Percentiles rank a stretch among this genome's conserved stretches.
Evolutionary conservation across 2,797 vertebrate genomes (phyloP).

Genomic region (Coregonus sp.): DNA sequence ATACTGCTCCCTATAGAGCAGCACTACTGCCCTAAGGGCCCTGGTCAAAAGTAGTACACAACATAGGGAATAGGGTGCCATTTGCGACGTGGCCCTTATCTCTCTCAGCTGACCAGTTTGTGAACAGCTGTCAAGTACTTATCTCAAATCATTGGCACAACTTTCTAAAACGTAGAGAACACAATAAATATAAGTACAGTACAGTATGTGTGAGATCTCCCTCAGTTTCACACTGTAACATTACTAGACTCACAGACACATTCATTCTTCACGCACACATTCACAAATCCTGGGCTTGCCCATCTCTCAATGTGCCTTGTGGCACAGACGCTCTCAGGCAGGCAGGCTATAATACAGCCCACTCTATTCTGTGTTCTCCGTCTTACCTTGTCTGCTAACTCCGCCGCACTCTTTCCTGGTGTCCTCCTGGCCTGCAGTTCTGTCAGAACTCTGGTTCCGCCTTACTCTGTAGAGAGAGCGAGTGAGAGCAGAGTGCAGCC

Average conservation of each 20-base stretch:
- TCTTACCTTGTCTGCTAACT: constrained; percentile 63
- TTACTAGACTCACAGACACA: not conserved
- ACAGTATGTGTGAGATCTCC: not conserved
- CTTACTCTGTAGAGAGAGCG: constrained; percentile 35
- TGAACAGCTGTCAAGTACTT: not conserved
- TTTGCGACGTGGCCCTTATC: constrained; percentile 2
- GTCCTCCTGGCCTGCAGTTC: constrained; percentile 52
- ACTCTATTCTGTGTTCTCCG: not conserved
- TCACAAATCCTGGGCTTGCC: not conserved
- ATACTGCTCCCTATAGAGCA: too few relatives aligned
- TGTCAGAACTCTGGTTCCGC: constrained; percentile 49
- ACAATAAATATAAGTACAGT: not conserved
- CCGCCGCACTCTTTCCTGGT: constrained; percentile 44
- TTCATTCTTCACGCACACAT: not conserved
- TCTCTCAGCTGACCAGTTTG: constrained; percentile 18
- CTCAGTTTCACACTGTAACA: not conserved
- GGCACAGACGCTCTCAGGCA: not conserved
- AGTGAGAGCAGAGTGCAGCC: constrained; percentile 9
- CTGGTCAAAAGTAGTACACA: too few relatives aligned
- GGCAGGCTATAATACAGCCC: not conserved
- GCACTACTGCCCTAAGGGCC: too few relatives aligned
- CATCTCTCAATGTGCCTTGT: not conserved
- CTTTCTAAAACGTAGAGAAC: not conserved
- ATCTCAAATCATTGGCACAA: not conserved
- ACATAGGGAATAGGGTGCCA: too few relatives aligned